Percentiles rank a stretch among this genome's conserved stretches.
phyloP scores from a whole-genome alignment of 2,797 vertebrate species.

The Syngnathus acus region DNA sequence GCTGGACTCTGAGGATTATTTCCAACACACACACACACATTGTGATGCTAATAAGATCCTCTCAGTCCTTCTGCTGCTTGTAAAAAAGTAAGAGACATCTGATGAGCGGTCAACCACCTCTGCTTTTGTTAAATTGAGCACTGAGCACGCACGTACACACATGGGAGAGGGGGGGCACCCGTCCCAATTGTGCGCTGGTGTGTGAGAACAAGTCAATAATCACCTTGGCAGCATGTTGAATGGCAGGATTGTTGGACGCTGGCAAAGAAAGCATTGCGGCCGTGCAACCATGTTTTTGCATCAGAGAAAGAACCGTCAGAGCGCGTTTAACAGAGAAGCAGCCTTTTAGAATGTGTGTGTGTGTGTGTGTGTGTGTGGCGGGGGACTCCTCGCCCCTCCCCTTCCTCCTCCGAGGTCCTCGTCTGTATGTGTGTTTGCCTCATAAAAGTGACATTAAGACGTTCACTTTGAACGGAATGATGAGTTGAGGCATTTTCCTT shows the following conservation, averaged over 20 bases:
- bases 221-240: conserved; percentile 51
- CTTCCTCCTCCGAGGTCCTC: neutral
- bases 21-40: conserved; percentile 17
- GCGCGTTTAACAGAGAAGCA: neutral
- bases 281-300: neutral
- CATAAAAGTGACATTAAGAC: conserved; percentile 2
- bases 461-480: too few species aligned
- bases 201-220: conserved; percentile 68
- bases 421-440: neutral
- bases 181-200: conserved; percentile 37
- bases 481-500: neutral
- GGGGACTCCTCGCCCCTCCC: too few species aligned
- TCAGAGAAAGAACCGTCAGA: neutral
- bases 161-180: conserved; percentile 32
- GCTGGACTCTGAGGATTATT: neutral
- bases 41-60: conserved; percentile 63
- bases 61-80: conserved; percentile 39
- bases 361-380: too few species aligned
- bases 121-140: conserved; percentile 41
- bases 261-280: neutral
- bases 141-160: conserved; percentile 43
- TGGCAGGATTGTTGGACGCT: neutral
- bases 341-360: neutral
- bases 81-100: conserved; percentile 61
- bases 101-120: conserved; percentile 62